Evolutionary conservation across 2,797 vertebrate genomes (phyloP).

Genomic region (Premnoplex brunnescens): DNA sequence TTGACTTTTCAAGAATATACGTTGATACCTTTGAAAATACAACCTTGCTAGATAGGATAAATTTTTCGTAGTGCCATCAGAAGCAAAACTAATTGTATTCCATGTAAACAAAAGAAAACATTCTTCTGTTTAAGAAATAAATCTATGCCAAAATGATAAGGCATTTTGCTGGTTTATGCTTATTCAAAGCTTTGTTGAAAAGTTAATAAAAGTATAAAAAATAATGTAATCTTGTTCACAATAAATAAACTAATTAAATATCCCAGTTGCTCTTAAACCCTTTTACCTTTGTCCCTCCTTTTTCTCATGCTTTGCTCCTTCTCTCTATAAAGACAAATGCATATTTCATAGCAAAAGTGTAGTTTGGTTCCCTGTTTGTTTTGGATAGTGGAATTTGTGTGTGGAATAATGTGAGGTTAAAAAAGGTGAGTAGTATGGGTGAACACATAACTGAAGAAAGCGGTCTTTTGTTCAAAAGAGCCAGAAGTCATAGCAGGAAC

Average conservation of each 20-base stretch:
- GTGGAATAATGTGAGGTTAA: background rate
- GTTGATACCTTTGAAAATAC: background rate
- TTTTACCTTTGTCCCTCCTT: background rate
- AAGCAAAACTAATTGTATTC: constrained; percentile 16
- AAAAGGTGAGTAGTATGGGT: background rate
- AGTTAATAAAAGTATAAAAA: background rate
- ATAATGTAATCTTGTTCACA: background rate
- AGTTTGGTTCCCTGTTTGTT: background rate
- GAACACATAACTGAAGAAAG: background rate
- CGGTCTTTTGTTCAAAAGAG: background rate
- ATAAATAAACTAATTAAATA: constrained; percentile 22
- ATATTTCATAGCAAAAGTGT: background rate
- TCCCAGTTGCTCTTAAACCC: background rate
- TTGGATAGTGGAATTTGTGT: background rate
- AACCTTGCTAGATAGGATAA: background rate
- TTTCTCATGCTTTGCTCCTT: background rate
- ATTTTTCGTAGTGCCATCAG: background rate
- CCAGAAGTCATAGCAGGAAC: background rate
- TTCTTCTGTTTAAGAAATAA: constrained; percentile 35
- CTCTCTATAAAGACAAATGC: background rate
- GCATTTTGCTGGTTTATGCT: background rate
- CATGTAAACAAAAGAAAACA: constrained; percentile 22
- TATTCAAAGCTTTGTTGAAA: constrained; percentile 17
- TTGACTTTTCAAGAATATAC: background rate
- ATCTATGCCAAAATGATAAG: background rate